Percentiles rank a stretch among this genome's conserved stretches.
These are phyloP conservation scores for Actenoides lindsayi DNA, from an alignment of 2,113 vertebrate genomes.

Conservation along the genomic window DNA sequence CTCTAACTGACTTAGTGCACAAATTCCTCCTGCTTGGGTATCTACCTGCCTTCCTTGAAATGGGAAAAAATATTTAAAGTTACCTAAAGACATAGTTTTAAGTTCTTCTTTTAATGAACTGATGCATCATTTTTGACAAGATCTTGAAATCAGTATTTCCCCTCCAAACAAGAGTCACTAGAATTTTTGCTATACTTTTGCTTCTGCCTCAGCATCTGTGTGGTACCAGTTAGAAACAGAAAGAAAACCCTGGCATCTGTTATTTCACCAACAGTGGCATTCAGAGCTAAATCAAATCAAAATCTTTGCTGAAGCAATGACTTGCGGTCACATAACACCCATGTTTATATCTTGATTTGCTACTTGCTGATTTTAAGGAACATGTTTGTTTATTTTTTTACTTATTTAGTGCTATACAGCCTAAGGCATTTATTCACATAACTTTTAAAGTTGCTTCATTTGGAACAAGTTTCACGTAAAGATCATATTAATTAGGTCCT, in stretches of 20 bases:
- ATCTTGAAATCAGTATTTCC: conserved; percentile 16
- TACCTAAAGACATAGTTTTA: background rate
- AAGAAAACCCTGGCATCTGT: background rate
- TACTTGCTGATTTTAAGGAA: background rate
- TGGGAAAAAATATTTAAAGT: background rate
- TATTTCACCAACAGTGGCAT: background rate
- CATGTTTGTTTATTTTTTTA: conserved; percentile 4
- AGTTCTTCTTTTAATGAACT: background rate
- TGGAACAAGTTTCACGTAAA: conserved; percentile 84
- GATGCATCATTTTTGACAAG: conserved; percentile 4
- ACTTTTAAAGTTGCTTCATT: conserved; percentile 84
- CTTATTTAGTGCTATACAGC: conserved; percentile 42
- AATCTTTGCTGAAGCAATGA: background rate
- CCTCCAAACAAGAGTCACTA: background rate
- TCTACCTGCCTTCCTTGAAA: background rate
- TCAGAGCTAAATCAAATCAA: background rate
- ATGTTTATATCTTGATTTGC: background rate
- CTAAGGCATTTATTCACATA: conserved; percentile 63
- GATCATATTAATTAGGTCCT: conserved; percentile 90
- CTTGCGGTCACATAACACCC: background rate
- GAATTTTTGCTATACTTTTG: background rate
- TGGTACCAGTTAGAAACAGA: background rate
- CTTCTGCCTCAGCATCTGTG: background rate
- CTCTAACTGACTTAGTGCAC: background rate
- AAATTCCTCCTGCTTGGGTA: background rate